Base-by-base conservation (phyloP, 2,797 vertebrate genomes). In the Eulemur rubriventer region DNA sequence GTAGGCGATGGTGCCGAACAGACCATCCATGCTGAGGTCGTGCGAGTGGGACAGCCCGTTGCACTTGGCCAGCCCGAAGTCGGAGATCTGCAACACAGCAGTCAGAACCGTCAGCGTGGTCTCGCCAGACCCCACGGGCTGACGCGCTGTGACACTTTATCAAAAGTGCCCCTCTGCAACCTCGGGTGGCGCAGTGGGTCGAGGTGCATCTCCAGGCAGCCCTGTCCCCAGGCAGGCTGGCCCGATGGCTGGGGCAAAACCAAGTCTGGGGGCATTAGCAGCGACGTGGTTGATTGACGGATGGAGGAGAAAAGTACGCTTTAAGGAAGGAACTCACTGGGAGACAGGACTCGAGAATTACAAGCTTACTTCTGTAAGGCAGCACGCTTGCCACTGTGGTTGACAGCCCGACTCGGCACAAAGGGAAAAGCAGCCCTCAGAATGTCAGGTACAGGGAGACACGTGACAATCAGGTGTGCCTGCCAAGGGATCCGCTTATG, bases 1-100 rank as follows among this genome's bases (percentile, higher is more conserved):
- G 97, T 99, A 99, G 1, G 99, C 99, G 2, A 99, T 99, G 0
- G 99, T 99, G 76, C 99, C 99, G 6, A 99, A 99, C 97, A 99
- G 99, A 28, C 99, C 99, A 0, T 99, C 99, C 96, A 99, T 99
- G 96, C 99, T 99, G 97, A 99, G 99, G 98, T 99, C 99, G 6
- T 99, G 99, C 0, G 99, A 99, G 97, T 99, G 99, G 18, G 99
- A 99, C 97, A 99, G 98, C 33, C 99, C 99, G 7, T 99, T 99
- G 99, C 99, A 99, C 81, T 99, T 99, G 35, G 99, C 99, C 97
- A 99, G 98, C 70, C 99, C 99, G 89, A 99, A 99, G 97, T 99
- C 99, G 14, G 99, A 99, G 97, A 99, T 99, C 99, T 99, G 98
- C 13, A 95, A 92, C 52, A 76, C 9, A 92, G 61, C 0, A 0